Evolutionary conservation across 2,888 invertebrate genomes (phyloP).

Genomic region (Nomada fabriciana): DNA sequence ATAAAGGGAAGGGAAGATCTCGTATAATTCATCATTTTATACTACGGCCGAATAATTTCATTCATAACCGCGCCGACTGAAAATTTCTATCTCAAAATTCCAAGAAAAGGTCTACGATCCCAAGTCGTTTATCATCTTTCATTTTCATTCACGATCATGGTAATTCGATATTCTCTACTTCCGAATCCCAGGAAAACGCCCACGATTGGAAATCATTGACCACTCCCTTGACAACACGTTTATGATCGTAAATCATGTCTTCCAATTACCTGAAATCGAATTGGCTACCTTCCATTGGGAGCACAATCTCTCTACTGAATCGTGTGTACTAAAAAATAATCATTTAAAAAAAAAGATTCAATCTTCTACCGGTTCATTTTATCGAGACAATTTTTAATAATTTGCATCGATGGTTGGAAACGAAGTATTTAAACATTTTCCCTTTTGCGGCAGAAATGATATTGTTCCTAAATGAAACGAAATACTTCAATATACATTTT

Average conservation of each 20-base stretch:
- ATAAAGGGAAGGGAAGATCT: too few species aligned
- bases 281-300: conserved; percentile 48
- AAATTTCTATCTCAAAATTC: not conserved
- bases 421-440: too few species aligned
- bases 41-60: not conserved
- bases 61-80: not conserved
- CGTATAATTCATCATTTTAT: not conserved
- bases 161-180: not conserved
- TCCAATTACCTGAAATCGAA: conserved; percentile 33
- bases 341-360: not conserved
- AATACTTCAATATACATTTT: too few species aligned
- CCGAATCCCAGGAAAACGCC: not conserved
- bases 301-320: not conserved
- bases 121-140: not conserved
- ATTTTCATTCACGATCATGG: conserved; percentile 12
- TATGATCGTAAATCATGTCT: conserved; percentile 23
- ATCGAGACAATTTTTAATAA: too few species aligned
- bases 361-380: too few species aligned
- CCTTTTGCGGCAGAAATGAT: too few species aligned
- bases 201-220: conserved; percentile 10
- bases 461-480: too few species aligned
- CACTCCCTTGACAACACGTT: not conserved
- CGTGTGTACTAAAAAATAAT: not conserved
- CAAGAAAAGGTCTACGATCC: not conserved
- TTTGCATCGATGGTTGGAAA: too few species aligned